These are phyloP conservation scores for Indicator maculatus DNA, from an alignment of 2,113 vertebrate species.

Conservation along the genomic window DNA sequence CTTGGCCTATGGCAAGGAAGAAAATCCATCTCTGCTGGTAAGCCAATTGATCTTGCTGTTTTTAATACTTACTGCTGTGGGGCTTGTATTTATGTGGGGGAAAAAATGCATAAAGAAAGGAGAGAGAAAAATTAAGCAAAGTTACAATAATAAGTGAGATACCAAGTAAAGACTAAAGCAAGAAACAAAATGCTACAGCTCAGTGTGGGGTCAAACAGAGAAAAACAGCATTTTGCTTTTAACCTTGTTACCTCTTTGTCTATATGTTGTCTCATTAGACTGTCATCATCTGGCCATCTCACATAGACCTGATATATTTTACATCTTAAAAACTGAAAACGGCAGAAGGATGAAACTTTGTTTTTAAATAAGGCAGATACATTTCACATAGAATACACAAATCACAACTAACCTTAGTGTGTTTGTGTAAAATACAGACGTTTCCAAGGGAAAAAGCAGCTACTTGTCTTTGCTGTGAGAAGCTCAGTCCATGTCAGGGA, in stretches of 20 bases:
- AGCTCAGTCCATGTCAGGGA: background rate
- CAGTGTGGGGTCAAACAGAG: background rate
- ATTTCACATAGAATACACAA: background rate
- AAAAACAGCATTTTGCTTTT: background rate
- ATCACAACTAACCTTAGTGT: background rate
- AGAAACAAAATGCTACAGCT: background rate
- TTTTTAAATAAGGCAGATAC: background rate
- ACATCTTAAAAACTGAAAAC: background rate
- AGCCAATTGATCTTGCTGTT: background rate
- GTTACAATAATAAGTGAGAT: constrained; percentile 53
- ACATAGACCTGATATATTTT: background rate
- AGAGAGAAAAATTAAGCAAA: constrained; percentile 16
- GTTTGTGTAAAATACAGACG: background rate
- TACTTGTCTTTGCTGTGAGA: background rate
- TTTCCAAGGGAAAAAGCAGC: background rate
- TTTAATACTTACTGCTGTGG: constrained; percentile 50
- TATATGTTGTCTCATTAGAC: background rate
- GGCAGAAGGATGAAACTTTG: background rate
- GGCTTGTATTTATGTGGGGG: constrained; percentile 19
- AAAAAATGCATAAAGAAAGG: constrained; percentile 1
- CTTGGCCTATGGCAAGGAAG: background rate
- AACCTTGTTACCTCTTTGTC: background rate
- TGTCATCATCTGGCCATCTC: background rate
- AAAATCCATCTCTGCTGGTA: constrained; percentile 43
- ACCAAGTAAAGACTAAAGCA: constrained; percentile 29